These are phyloP conservation scores for Echiichthys vipera DNA, from an alignment of 2,797 vertebrate genomes.

Conservation along the genomic window DNA sequence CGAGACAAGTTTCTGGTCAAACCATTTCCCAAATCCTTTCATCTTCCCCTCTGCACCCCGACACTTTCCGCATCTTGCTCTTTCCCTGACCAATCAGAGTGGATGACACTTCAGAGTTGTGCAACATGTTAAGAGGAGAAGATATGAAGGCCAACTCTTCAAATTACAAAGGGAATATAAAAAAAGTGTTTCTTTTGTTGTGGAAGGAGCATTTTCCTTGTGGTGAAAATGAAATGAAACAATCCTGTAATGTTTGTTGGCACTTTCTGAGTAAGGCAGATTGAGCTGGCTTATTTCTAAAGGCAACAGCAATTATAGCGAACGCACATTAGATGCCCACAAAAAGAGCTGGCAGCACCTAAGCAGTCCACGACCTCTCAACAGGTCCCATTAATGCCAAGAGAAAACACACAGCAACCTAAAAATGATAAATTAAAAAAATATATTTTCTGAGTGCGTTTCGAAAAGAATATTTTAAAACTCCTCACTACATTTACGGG, in stretches of 20 bases:
- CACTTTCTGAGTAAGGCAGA: slow-evolving; percentile 62
- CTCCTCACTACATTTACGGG: slow-evolving; percentile 10
- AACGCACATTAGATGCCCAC: slow-evolving; percentile 62
- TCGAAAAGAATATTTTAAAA: slow-evolving; percentile 4
- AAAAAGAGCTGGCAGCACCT: slow-evolving; percentile 59
- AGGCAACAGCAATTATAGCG: slow-evolving; percentile 67
- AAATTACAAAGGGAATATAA: slow-evolving; percentile 53
- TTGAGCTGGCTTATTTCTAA: slow-evolving; percentile 69
- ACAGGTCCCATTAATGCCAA: slow-evolving; percentile 72
- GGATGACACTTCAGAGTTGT: slow-evolving; percentile 9
- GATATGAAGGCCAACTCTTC: slow-evolving; percentile 51
- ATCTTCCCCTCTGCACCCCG: slow-evolving; percentile 12
- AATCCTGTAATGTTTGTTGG: slow-evolving; percentile 67
- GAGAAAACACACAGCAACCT: slow-evolving; percentile 21
- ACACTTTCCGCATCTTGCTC: slow-evolving; percentile 15
- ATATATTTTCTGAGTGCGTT: slow-evolving; percentile 17
- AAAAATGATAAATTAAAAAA: slow-evolving; percentile 34
- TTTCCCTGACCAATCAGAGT: slow-evolving; percentile 35
- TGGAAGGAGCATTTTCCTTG: slow-evolving; percentile 42
- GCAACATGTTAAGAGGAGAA: slow-evolving; percentile 35
- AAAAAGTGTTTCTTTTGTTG: slow-evolving; percentile 45
- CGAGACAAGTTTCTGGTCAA: slow-evolving; percentile 12
- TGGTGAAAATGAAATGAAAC: slow-evolving; percentile 63
- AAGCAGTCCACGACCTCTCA: slow-evolving; percentile 57
- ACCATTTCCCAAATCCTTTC: slow-evolving; percentile 50